A percentile compares a stretch with the other conserved stretches of the same genome.
Conservation (phyloP, 2,113 vertebrate genomes). For the Phrynosoma blainvillii region DNA sequence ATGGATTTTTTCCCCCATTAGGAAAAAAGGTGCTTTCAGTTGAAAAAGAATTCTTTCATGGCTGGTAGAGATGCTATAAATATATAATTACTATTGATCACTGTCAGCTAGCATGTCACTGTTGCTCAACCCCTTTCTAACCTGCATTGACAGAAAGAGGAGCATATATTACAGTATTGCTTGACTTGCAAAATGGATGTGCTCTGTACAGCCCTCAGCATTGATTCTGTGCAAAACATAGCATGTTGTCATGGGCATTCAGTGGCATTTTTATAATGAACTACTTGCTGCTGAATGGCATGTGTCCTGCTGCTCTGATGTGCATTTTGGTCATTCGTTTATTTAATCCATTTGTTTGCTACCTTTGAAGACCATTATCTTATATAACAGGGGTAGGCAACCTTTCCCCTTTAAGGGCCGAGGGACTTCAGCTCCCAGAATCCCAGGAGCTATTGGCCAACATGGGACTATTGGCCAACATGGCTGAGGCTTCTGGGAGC, state of each 20-base stretch:
- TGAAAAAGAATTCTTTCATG: slow-evolving; percentile 60
- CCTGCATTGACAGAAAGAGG: slow-evolving; percentile 79
- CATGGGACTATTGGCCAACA: too few relatives aligned
- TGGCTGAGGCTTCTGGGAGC: too few relatives aligned
- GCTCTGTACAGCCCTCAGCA: slow-evolving; percentile 40
- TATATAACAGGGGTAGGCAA: too few relatives aligned
- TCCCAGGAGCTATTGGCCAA: too few relatives aligned
- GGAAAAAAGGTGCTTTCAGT: slow-evolving; percentile 43
- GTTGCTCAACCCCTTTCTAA: slow-evolving; percentile 76
- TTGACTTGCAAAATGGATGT: slow-evolving; percentile 75
- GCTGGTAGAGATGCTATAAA: slow-evolving; percentile 86
- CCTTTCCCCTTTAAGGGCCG: too few relatives aligned
- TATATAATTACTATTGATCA: slow-evolving; percentile 92
- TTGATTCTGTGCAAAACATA: slow-evolving; percentile 64
- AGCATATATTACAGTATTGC: slow-evolving; percentile 69
- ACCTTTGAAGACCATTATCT: background rate
- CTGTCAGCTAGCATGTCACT: slow-evolving; percentile 76
- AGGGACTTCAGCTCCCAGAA: too few relatives aligned
- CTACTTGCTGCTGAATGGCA: background rate
- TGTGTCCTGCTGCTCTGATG: too few relatives aligned
- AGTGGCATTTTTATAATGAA: slow-evolving; percentile 31
- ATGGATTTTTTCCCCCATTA: slow-evolving; percentile 27
- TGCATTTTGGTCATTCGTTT: background rate
- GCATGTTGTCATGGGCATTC: slow-evolving; percentile 55
- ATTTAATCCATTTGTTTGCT: background rate